These are phyloP conservation scores for Nowickia ferox DNA, from an alignment of 2,888 invertebrate species.

Conservation along the genomic window DNA sequence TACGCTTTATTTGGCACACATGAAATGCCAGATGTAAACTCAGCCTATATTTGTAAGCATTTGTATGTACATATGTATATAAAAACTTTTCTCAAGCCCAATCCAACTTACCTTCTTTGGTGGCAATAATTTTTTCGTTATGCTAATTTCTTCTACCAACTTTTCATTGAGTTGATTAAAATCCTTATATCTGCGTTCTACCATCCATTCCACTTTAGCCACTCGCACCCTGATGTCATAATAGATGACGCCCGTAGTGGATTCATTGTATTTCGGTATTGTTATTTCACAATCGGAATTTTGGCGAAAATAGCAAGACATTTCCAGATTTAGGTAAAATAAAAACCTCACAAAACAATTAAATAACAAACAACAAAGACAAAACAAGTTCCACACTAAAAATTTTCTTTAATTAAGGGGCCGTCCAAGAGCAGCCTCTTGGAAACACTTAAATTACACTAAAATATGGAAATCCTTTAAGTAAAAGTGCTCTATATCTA, in stretches of 20 bases:
- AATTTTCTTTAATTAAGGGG: slow-evolving; percentile 1
- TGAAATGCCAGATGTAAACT: too few species aligned
- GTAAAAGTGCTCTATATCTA: slow-evolving; percentile 20
- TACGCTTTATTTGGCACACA: too few species aligned
- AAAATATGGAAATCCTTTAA: neutral
- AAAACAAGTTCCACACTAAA: neutral
- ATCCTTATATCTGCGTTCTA: slow-evolving; percentile 93
- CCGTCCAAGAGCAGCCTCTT: neutral
- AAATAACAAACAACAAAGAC: neutral
- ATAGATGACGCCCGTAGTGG: slow-evolving; percentile 87
- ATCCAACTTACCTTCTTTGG: slow-evolving; percentile 89
- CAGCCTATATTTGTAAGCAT: too few species aligned
- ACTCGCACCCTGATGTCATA: slow-evolving; percentile 88
- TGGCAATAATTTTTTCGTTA: slow-evolving; percentile 93
- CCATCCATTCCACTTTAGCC: slow-evolving; percentile 90
- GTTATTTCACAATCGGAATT: slow-evolving; percentile 87
- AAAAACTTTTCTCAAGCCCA: neutral
- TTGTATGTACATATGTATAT: too few species aligned
- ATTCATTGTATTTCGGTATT: slow-evolving; percentile 87
- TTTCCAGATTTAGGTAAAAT: slow-evolving; percentile 78
- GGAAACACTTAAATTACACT: neutral
- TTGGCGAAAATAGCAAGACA: slow-evolving; percentile 90
- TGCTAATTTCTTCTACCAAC: slow-evolving; percentile 90
- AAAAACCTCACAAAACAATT: slow-evolving; percentile 18
- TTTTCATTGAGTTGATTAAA: slow-evolving; percentile 94